Base-by-base conservation (phyloP, 2,888 invertebrate genomes). In the Bugula neritina region DNA sequence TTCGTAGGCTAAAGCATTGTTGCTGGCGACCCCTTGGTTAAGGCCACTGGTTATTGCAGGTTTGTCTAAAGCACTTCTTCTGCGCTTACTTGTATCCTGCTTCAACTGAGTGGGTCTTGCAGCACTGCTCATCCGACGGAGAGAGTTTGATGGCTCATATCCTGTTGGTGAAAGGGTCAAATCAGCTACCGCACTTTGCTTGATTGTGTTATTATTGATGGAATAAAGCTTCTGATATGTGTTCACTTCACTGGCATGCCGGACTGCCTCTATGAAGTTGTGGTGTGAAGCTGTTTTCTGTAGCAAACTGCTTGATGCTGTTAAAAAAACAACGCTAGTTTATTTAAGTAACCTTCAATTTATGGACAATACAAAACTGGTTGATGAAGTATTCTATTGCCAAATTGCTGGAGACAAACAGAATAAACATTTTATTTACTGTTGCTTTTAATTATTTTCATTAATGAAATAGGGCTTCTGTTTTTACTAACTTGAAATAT, bases 101-200 rank as follows among this genome's bases (percentile, higher is more conserved):
- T 31, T 21, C 10, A 63, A n/a, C 31, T 63, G 63, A 63, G 25
- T 63, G 1, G 63, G 63, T n/a, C 63, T 25, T 13, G n/a, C 34
- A 63, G 63, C 63, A 25, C 10, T 27, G 27, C 63, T 63, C 27
- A 17, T 13, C 5, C 63, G 21, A 31, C 63, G 63, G 5, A 63
- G 34, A 29, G 63, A 63, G 27, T 63, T 27, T 34, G 27, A 27
- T 13, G 63, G 63, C 27, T 63, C 63, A 63, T 63, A 63, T 13
- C 63, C 63, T 13, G 29, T 5, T 63, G 31, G 31, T 13, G 55
- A 10, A 17, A 27, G 17, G 2, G 27, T 27, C 5, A 25, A 31
- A 29, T 27, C 63, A 29, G 27, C 31, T 5, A 31, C n/a, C n/a
- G 21, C 3, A 3, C 3, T 5, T 5, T 5, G 25, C 21, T 25